phyloP scores from a whole-genome alignment of 2,113 vertebrate genomes.

The Gambusia holbrooki region DNA sequence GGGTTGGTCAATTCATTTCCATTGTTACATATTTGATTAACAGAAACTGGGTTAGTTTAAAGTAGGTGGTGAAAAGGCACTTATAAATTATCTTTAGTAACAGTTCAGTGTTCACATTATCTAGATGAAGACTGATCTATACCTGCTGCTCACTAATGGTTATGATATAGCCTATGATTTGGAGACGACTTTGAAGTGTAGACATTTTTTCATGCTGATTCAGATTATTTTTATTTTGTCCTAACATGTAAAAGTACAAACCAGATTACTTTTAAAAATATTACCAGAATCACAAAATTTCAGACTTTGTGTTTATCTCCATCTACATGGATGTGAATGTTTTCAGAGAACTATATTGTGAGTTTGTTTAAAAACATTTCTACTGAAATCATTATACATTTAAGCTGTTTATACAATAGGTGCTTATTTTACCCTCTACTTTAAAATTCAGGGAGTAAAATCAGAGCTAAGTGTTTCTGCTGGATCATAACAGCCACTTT shows the following conservation, averaged over 20 bases:
- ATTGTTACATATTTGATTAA: neutral
- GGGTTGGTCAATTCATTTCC: slow-evolving; percentile 3
- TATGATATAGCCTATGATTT: too few species aligned
- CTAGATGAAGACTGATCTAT: slow-evolving; percentile 66
- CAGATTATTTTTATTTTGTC: neutral
- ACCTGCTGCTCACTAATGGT: too few species aligned
- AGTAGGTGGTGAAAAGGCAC: neutral
- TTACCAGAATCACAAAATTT: too few species aligned
- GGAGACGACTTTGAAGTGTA: neutral
- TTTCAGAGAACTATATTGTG: too few species aligned
- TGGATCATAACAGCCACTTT: neutral
- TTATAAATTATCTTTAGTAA: neutral
- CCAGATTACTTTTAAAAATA: too few species aligned
- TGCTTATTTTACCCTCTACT: neutral
- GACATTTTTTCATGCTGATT: neutral
- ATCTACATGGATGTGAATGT: too few species aligned
- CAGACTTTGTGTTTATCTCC: too few species aligned
- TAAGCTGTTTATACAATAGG: too few species aligned
- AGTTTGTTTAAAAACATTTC: neutral
- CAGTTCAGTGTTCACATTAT: slow-evolving; percentile 18
- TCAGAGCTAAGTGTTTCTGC: neutral
- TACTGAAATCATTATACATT: neutral
- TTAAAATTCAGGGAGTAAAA: neutral
- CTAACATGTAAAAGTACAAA: neutral
- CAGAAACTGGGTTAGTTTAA: slow-evolving; percentile 50